Conservation (phyloP, 2,888 invertebrate species). For the Gastracanthus pulcherrimus region DNA sequence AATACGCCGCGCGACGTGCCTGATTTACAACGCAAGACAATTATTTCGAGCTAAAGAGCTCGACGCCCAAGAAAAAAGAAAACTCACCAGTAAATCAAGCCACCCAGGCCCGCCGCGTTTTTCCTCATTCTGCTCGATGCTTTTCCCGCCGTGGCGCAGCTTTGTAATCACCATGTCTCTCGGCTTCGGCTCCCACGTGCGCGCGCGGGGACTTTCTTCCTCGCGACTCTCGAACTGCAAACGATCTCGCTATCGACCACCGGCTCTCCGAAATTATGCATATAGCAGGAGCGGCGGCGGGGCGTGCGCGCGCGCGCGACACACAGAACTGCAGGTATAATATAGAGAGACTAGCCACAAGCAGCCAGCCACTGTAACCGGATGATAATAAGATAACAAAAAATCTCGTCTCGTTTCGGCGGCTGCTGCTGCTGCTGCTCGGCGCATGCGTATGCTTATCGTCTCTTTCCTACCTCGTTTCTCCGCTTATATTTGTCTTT, state of each 20-base stretch:
- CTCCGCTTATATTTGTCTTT: too few species aligned
- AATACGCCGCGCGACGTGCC: background rate
- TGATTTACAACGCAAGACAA: conserved; percentile 45
- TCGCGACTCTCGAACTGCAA: too few species aligned
- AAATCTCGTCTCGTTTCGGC: conserved; percentile 12
- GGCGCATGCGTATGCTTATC: conserved; percentile 9
- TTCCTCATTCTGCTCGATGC: conserved; percentile 24
- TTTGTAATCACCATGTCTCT: background rate
- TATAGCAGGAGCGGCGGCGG: background rate
- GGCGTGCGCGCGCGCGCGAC: background rate
- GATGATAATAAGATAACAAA: conserved; percentile 40
- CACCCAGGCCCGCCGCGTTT: background rate
- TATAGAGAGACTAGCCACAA: background rate
- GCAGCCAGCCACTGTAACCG: conserved; percentile 6
- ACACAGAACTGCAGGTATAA: background rate
- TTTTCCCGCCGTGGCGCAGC: background rate
- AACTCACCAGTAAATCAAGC: conserved; percentile 40
- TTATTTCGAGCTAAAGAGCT: conserved; percentile 9
- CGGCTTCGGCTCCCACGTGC: background rate
- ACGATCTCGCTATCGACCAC: too few species aligned
- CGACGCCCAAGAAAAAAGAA: background rate
- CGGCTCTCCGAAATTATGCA: too few species aligned
- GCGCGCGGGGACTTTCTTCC: background rate
- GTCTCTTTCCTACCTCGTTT: conserved; percentile 1
- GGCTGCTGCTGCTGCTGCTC: background rate